Base-by-base conservation (phyloP, 2,797 vertebrate species). In the Bucorvus abyssinicus region DNA sequence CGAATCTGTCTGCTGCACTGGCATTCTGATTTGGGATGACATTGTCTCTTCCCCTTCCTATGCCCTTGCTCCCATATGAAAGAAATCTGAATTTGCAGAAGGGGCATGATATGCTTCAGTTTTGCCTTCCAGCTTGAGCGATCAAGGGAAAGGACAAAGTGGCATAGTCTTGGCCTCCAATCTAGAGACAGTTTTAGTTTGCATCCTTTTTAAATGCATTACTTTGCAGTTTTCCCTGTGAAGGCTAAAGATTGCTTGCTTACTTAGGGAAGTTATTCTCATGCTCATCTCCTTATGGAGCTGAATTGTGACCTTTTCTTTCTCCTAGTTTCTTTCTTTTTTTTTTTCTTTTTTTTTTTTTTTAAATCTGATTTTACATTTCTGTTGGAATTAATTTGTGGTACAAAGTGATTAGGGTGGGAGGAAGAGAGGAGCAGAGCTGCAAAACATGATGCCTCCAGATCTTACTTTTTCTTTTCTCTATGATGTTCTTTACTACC, bases 61-160 rank as follows among this genome's bases (percentile, higher is more conserved):
- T 2, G 5, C 4, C 10, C 14, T 75, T 55, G 3, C 12, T 68
- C 10, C 42, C 10, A 0, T 38, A 68, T 24, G 61, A 78, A 88
- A 71, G 20, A 81, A 53, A 67, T 68, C 17, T 53, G 30, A 60
- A 70, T 85, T 64, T 64, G 3, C 26, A 70, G 18, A 22, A 75
- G 27, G 3, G 7, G 1, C 20, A 40, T 0, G 1, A 3, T 36
- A 17, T 42, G 10, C 8, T 60, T 90, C 21, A 47, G 11, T 74
- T 86, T 77, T 91, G 16, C 73, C 47, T 87, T 89, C 30, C 15
- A 57, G 10, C 13, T 78, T 84, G 45, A 78, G 21, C 18, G 38
- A 24, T 61, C 34, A 38, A 69, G 27, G 34, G 17, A 83, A 90
- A 70, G 29, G 16, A 44, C 3, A 36, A 77, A 34, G 45, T n/a